Evolutionary conservation across 2,113 vertebrate species (phyloP).

Genomic region (Lepus europaeus): DNA sequence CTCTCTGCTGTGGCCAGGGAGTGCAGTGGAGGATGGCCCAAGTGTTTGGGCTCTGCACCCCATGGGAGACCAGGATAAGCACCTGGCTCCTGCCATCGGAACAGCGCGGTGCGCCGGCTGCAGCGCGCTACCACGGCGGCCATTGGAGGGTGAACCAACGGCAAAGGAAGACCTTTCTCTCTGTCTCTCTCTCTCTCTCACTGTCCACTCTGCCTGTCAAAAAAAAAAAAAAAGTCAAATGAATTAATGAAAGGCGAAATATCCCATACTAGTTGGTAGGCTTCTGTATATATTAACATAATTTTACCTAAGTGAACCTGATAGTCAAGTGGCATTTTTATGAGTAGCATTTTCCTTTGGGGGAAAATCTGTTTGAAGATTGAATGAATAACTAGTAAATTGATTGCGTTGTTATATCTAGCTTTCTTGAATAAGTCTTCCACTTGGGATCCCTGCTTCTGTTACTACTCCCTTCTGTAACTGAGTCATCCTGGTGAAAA

Average conservation of each 20-base stretch:
- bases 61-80: too few relatives aligned
- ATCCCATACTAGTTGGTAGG: not conserved
- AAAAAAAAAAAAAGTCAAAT: not conserved
- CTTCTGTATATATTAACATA: not conserved
- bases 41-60: too few relatives aligned
- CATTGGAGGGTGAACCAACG: too few relatives aligned
- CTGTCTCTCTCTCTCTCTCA: too few relatives aligned
- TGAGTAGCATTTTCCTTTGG: not conserved
- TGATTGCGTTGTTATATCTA: not conserved
- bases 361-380: not conserved
- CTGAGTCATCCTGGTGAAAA: not conserved
- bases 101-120: too few relatives aligned
- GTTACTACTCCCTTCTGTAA: not conserved
- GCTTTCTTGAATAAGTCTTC: not conserved
- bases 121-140: too few relatives aligned
- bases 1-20: too few relatives aligned
- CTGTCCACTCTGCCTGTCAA: too few relatives aligned
- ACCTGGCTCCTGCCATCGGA: too few relatives aligned
- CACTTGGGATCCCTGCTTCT: not conserved
- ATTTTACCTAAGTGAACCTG: not conserved
- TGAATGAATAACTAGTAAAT: not conserved
- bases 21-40: too few relatives aligned
- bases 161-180: too few relatives aligned
- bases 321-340: not conserved
- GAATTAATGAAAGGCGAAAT: not conserved